Percentiles rank a stretch among this genome's conserved stretches.
These are phyloP conservation scores for Fregetta grallaria DNA, from an alignment of 2,113 vertebrate species.

Conservation along the genomic window DNA sequence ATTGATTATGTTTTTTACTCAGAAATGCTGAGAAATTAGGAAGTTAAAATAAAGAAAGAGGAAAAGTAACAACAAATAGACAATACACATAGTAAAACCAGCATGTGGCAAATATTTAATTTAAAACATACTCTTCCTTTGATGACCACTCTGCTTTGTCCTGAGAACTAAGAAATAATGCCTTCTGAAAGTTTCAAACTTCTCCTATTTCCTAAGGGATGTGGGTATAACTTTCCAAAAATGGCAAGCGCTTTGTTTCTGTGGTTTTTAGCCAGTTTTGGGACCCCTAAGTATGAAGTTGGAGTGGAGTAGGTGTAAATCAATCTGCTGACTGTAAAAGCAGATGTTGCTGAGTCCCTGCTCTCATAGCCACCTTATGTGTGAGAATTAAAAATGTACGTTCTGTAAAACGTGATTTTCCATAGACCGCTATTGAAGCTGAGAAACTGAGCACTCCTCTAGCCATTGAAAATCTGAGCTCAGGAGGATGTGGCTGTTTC, in stretches of 20 bases:
- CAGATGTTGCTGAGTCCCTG: neutral
- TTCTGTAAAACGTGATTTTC: neutral
- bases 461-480: neutral
- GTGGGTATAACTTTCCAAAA: neutral
- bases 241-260: neutral
- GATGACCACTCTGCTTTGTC: neutral
- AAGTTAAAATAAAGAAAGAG: neutral
- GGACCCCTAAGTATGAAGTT: neutral
- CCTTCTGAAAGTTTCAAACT: neutral
- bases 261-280: neutral
- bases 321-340: neutral
- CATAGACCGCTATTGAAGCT: neutral
- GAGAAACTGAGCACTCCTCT: neutral
- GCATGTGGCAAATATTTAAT: neutral
- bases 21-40: neutral
- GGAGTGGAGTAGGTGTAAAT: neutral
- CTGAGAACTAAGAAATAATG: neutral
- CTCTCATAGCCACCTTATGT: neutral
- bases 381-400: neutral
- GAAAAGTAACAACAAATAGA: neutral
- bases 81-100: neutral
- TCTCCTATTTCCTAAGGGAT: neutral
- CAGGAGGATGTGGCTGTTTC: neutral
- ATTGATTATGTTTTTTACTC: neutral
- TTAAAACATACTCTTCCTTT: neutral